Evolutionary conservation across 1,140 invertebrate species (phyloP).

Genomic region (Dendrolimus kikuchii): DNA sequence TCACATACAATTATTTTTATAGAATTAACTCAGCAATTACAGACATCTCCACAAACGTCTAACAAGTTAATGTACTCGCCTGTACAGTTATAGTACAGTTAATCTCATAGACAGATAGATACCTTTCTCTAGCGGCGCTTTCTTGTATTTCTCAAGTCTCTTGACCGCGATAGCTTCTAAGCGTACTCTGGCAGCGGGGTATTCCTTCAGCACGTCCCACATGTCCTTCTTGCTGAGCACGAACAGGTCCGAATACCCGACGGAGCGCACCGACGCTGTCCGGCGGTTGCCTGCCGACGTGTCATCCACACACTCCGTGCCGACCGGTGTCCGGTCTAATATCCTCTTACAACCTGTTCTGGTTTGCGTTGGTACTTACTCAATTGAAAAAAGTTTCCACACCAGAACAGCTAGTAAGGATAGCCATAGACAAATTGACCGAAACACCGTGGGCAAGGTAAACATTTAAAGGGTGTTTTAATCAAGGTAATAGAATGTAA

Average conservation of each 20-base stretch:
- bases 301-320: constrained; percentile 70
- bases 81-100: neutral
- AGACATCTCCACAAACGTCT: too few species aligned
- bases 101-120: constrained; percentile 26
- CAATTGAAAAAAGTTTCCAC: neutral
- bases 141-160: constrained; percentile 95
- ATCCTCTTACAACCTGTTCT: constrained; percentile 31
- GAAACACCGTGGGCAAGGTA: constrained; percentile 25
- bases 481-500: constrained; percentile 10
- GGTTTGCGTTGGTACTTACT: constrained; percentile 11
- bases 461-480: constrained; percentile 5
- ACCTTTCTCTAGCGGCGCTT: constrained; percentile 93
- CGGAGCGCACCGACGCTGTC: constrained; percentile 96
- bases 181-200: constrained; percentile 95
- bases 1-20: too few species aligned
- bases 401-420: constrained; percentile 28
- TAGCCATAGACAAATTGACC: constrained; percentile 17
- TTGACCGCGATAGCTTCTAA: constrained; percentile 98
- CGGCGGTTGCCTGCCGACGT: constrained; percentile 90
- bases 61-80: too few species aligned
- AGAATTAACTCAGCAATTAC: too few species aligned
- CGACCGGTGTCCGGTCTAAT: constrained; percentile 45
- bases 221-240: constrained; percentile 99
- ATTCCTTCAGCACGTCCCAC: constrained; percentile 99
- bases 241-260: constrained; percentile 98